These are phyloP conservation scores for Helicoverpa armigera DNA, from an alignment of 1,140 invertebrate species.

Conservation along the genomic window DNA sequence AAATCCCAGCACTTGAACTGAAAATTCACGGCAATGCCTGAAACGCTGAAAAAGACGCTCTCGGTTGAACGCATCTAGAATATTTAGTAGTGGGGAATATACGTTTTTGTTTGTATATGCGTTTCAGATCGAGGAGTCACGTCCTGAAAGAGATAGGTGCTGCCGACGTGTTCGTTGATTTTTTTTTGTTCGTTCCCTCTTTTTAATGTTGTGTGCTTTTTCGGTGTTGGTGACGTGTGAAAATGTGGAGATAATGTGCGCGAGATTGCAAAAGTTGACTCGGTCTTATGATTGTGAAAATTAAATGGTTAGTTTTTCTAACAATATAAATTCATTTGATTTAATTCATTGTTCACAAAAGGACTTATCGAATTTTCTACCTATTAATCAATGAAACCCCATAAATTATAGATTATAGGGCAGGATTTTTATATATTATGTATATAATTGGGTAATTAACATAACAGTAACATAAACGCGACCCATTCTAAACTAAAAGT, in stretches of 20 bases:
- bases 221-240: neutral
- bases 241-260: no score
- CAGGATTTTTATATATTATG: no score
- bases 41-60: constrained; percentile 55
- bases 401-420: no score
- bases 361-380: no score
- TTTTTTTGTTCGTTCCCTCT: neutral
- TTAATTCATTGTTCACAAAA: no score
- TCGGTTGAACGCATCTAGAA: constrained; percentile 42
- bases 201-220: neutral
- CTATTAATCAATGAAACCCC: no score
- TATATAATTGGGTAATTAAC: neutral
- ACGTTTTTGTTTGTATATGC: constrained; percentile 24
- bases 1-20: constrained; percentile 56
- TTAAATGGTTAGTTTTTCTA: no score
- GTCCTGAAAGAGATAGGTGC: constrained; percentile 27
- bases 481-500: neutral
- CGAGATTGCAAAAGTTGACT: no score
- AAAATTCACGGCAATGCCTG: constrained; percentile 47
- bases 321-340: no score
- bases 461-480: neutral
- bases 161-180: constrained; percentile 24
- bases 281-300: no score
- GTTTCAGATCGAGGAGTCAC: constrained; percentile 41
- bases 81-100: constrained; percentile 48